phyloP scores from a whole-genome alignment of 2,113 vertebrate genomes.

The Nyctibius bracteatus region DNA sequence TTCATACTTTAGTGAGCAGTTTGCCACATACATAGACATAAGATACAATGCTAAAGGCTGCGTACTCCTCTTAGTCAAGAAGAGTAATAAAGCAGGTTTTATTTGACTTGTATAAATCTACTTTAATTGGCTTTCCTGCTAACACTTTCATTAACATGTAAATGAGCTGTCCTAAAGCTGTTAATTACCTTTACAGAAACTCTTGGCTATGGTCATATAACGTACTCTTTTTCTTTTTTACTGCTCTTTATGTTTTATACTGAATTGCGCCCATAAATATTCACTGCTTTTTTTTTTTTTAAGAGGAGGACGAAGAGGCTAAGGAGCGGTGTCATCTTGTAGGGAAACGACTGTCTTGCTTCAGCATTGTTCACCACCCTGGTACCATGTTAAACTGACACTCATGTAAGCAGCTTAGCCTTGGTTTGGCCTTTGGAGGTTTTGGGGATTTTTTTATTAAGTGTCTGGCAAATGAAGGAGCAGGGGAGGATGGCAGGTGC shows the following conservation, averaged over 20 bases:
- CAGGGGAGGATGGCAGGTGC: not conserved
- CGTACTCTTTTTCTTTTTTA: not conserved
- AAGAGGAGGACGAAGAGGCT: not conserved
- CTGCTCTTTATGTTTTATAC: not conserved
- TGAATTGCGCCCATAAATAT: constrained; percentile 12
- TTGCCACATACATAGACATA: not conserved
- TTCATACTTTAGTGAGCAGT: not conserved
- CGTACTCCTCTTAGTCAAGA: constrained; percentile 12
- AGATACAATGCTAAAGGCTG: constrained; percentile 14
- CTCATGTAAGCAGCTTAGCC: not conserved
- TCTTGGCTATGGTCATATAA: not conserved
- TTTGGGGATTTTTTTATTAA: not conserved
- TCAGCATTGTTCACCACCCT: not conserved
- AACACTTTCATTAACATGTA: constrained; percentile 60
- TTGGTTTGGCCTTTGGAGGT: not conserved
- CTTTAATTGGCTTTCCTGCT: constrained; percentile 50
- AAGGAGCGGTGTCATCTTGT: not conserved
- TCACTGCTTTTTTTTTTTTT: not conserved
- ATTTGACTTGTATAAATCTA: constrained; percentile 60
- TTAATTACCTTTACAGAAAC: constrained; percentile 50
- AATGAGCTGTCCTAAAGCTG: constrained; percentile 58
- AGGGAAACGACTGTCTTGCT: not conserved
- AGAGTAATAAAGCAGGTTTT: constrained; percentile 43
- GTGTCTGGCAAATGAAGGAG: not conserved
- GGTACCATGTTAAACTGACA: not conserved